Evolutionary conservation across 2,888 invertebrate genomes (phyloP).

Genomic region (Pristionchus entomophagus): DNA sequence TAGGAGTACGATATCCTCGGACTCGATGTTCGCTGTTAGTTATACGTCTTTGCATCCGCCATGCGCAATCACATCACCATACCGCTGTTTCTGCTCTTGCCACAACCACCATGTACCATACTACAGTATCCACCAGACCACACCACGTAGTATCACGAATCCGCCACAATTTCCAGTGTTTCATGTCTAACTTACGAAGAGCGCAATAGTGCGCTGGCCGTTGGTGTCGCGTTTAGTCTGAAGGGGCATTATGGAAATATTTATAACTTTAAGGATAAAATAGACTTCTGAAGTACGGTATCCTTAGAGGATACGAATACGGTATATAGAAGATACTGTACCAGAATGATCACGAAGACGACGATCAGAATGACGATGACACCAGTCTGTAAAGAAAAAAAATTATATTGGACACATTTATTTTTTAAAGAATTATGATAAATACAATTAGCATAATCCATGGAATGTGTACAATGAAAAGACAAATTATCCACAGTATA

Average conservation of each 20-base stretch:
- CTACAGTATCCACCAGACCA: not conserved
- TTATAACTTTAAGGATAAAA: not conserved
- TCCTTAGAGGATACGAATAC: not conserved
- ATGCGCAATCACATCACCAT: not conserved
- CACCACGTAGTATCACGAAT: not conserved
- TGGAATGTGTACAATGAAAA: too few species aligned
- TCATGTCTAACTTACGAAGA: conserved; percentile 30
- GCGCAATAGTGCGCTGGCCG: conserved; percentile 15
- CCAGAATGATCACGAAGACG: conserved; percentile 37
- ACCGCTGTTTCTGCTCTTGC: too few species aligned
- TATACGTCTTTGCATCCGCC: not conserved
- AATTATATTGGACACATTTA: too few species aligned
- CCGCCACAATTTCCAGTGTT: not conserved
- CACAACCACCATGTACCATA: not conserved
- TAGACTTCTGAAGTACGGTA: not conserved
- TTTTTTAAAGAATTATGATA: not conserved
- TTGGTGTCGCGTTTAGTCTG: conserved; percentile 30
- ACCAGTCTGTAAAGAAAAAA: conserved; percentile 17
- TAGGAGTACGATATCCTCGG: not conserved
- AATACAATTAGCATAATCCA: not conserved
- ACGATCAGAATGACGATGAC: conserved; percentile 41
- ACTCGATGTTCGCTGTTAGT: not conserved
- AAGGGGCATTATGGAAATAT: not conserved
- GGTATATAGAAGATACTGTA: not conserved
- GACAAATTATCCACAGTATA: not conserved